phyloP scores from a whole-genome alignment of 2,113 vertebrate species.

The Channa argus region DNA sequence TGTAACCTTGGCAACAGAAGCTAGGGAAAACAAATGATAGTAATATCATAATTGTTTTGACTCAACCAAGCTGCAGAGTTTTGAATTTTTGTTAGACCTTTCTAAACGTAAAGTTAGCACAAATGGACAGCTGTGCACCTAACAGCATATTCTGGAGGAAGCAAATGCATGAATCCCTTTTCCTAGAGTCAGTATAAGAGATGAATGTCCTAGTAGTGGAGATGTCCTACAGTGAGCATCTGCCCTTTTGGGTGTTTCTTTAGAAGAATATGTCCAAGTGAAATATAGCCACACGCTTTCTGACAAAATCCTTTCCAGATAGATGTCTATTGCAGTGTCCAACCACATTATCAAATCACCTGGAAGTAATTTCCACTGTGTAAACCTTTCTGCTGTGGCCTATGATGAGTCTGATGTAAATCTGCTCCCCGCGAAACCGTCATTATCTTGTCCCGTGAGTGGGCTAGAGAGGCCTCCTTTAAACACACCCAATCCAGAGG shows the following conservation, averaged over 20 bases:
- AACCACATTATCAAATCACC: conserved; percentile 34
- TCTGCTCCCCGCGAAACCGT: conserved; percentile 51
- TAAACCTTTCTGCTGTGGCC: conserved; percentile 37
- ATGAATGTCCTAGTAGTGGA: not conserved
- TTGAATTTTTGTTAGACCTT: not conserved
- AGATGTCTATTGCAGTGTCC: conserved; percentile 21
- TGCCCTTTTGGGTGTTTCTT: not conserved
- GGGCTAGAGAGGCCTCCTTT: conserved; percentile 37
- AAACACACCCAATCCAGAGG: conserved; percentile 64
- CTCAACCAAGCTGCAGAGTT: too few species aligned
- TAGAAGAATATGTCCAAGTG: not conserved
- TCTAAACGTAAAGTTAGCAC: not conserved
- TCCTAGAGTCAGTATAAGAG: conserved; percentile 6
- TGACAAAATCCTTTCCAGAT: not conserved
- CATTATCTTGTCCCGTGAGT: conserved; percentile 65
- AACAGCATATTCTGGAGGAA: not conserved
- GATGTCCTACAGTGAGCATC: conserved; percentile 19
- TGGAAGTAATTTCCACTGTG: conserved; percentile 66
- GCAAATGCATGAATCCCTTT: conserved; percentile 5
- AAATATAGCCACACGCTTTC: conserved; percentile 13
- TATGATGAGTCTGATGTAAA: conserved; percentile 30
- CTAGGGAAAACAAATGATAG: not conserved
- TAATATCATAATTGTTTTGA: not conserved
- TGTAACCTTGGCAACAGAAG: not conserved
- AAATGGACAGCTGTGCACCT: conserved; percentile 4